Base-by-base conservation (phyloP, 2,113 vertebrate species). In the Glareola pratincola region DNA sequence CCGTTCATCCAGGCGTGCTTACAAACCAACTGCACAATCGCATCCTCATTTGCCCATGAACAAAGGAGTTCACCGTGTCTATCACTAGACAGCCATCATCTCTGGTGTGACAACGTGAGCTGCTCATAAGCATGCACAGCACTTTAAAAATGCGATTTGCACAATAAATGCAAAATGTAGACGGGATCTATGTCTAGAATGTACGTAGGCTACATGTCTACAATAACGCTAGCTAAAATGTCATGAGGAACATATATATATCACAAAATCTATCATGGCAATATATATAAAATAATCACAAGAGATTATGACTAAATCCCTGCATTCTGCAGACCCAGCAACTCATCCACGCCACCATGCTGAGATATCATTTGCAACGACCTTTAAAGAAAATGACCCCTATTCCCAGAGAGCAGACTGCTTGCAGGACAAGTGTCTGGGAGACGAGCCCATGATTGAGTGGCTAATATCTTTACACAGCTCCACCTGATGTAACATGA, bases 321-420 rank as follows among this genome's bases (percentile, higher is more conserved):
- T 77, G 48, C 45, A 83, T 85, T 87, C 77, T 87, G 62, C 57
- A 73, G 85, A 91, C 54, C 53, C 71, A 72, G 66, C 29, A 75
- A 48, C 23, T 85, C 53, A 74, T 47, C 74, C 81, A 69, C 41
- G 53, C 16, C 50, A 37, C 66, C 77, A 50, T 37, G 57, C 66
- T 32, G 51, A 87, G 53, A 62, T 68, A 90, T 47, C 66, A 90
- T 75, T 88, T 95, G 57, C 62, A 87, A 79, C 0, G 12, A 92
- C 89, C 94, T 92, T 92, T 85, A 85, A 85, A 95, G 90, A 82
- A 93, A 94, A 90, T 62, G 80, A 96, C 73, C 89, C 32, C 62
- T 75, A 53, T 53, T 95, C 66, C 71, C 87, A 85, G 53, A 92
- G 57, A 79, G 90, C 90, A 89, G 77, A 32, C 66, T 76, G 94